Conservation (phyloP, 2,113 vertebrate species). For the Seriola rivoliana region DNA sequence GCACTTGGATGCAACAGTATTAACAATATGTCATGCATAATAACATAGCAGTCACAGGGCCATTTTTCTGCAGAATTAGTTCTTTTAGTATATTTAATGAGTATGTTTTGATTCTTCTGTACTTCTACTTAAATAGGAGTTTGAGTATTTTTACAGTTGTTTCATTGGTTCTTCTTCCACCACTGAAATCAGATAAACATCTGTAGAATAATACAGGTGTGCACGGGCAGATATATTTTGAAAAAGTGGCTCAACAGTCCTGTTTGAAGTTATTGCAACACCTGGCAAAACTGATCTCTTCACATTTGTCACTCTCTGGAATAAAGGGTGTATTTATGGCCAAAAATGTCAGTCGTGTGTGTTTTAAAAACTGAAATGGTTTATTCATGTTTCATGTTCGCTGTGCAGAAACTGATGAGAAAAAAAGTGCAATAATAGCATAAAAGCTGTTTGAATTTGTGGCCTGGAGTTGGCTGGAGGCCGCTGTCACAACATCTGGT, state of each 20-base stretch:
- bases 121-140: not conserved
- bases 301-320: not conserved
- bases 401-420: constrained; percentile 14
- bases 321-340: not conserved
- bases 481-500: constrained; percentile 56
- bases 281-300: not conserved
- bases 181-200: not conserved
- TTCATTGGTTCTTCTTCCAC: not conserved
- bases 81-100: no score
- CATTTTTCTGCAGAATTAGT: not conserved
- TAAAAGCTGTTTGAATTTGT: constrained; percentile 31
- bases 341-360: constrained; percentile 6
- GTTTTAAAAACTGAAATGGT: constrained; percentile 37
- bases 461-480: constrained; percentile 34
- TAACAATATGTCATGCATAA: not conserved
- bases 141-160: no score
- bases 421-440: constrained; percentile 31
- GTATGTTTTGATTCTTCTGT: not conserved
- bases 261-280: not conserved
- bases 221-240: not conserved
- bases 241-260: not conserved
- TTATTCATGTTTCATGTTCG: constrained; percentile 32
- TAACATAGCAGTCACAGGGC: not conserved
- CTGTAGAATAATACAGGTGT: not conserved
- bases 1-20: not conserved